Evolutionary conservation across 1,140 invertebrate species (phyloP).

Genomic region (Hyles euphorbiae): DNA sequence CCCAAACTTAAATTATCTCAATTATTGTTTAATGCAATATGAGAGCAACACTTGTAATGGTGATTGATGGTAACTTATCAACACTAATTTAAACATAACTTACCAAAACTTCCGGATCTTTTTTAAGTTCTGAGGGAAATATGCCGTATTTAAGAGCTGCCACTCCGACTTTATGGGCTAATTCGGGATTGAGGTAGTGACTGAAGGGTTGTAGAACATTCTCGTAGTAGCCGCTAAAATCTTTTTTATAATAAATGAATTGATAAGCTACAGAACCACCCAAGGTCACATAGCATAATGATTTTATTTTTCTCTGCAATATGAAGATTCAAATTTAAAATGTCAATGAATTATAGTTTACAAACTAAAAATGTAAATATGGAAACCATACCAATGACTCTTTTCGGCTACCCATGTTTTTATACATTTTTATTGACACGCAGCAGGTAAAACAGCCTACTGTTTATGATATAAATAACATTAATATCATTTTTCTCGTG

Average conservation of each 20-base stretch:
- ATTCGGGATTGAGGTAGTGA: conserved; percentile 83
- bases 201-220: conserved; percentile 83
- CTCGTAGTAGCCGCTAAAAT: conserved; percentile 86
- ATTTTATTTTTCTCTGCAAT: conserved; percentile 77
- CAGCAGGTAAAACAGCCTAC: too few species aligned
- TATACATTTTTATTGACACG: neutral
- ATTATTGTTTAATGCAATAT: too few species aligned
- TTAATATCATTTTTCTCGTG: too few species aligned
- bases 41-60: too few species aligned
- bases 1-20: too few species aligned
- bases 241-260: conserved; percentile 80
- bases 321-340: too few species aligned
- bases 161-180: conserved; percentile 86
- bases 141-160: conserved; percentile 84
- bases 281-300: conserved; percentile 73
- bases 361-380: too few species aligned
- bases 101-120: conserved; percentile 81
- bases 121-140: conserved; percentile 75
- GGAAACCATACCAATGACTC: conserved; percentile 4
- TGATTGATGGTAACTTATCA: neutral
- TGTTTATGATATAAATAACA: too few species aligned
- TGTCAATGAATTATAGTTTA: too few species aligned
- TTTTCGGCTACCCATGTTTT: conserved; percentile 6
- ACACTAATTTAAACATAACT: conserved; percentile 37
- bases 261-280: conserved; percentile 79